Conservation (phyloP, 2,113 vertebrate genomes). For the Andinoacara biseriatus region DNA sequence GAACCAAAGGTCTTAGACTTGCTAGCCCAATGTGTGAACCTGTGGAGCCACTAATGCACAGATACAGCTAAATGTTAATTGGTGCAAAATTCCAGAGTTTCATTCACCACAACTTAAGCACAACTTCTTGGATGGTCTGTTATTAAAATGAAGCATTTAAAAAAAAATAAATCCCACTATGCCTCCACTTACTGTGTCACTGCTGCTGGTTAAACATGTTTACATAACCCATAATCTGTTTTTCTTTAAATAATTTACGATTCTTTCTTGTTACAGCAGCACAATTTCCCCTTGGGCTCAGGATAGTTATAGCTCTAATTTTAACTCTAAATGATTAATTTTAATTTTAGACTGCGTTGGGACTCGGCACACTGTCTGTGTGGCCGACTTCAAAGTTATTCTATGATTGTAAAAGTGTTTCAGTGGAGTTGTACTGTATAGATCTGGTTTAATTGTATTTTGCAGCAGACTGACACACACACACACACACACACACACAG, state of each 20-base stretch:
- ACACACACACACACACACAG: background rate
- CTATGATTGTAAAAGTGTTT: background rate
- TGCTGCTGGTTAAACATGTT: background rate
- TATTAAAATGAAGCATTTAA: background rate
- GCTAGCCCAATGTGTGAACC: too few relatives aligned
- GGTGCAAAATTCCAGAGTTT: too few relatives aligned
- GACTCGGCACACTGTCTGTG: background rate
- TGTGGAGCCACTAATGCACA: background rate
- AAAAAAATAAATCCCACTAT: background rate
- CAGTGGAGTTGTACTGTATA: background rate
- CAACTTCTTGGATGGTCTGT: background rate
- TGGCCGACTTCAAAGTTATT: background rate
- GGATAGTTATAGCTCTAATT: background rate
- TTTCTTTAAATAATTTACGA: background rate
- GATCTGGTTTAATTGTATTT: slow-evolving; percentile 2
- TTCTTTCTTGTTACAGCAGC: background rate
- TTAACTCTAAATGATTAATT: background rate
- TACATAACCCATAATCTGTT: background rate
- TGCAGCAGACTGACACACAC: background rate
- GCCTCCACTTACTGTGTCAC: background rate
- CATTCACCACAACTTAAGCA: background rate
- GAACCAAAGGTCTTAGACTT: too few relatives aligned
- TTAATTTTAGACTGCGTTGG: background rate
- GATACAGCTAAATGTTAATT: background rate
- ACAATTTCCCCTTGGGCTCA: background rate